Base-by-base conservation (phyloP, 2,888 invertebrate genomes). In the Trichogramma dendrolimi region DNA sequence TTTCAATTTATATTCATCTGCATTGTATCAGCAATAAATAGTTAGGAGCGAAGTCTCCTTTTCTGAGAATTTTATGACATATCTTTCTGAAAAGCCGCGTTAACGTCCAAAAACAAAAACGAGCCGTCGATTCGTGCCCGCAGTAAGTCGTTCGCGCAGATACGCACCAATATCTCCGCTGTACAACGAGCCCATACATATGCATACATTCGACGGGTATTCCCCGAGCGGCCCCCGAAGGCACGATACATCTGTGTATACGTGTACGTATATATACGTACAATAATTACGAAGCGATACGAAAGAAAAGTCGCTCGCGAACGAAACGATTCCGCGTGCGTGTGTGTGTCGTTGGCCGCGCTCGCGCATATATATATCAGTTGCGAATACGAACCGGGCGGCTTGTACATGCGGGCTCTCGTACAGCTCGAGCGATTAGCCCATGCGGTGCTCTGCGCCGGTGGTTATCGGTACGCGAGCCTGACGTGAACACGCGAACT, bases 241-340 rank as follows among this genome's bases (percentile, higher is more conserved):
- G 44, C 55, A 55, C 42, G 55, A 46, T 55, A 55, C 39, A 55
- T 4, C 46, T n/a, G 46, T 55, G 44, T 46, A 46, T 55, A 55
- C 55, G 8, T 55, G 43, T 7, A 55, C 38, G 44, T 46, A 55
- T 46, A 27, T 27, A 27, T 27, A n/a, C n/a, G 27, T 27, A 2
- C 27, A 27, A 27, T 27, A 27, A 27, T 55, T n/a, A 47, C 39
- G 46, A 48, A 48, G 40, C 48, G 40, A 55, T 48, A 39, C 8
- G 27, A 11, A 41, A 4, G 42, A 48, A 5, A 47, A 38, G 44
- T 27, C 27, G 27, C 27, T 27, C 27, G 27, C 27, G 27, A 27
- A 27, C 27, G 27, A 27, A 40, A 55, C 14, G n/a, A n/a, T 14
- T 7, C n/a, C 44, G 49, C 7, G 51, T n/a, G 44, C 40, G 52